A percentile compares a stretch with the other conserved stretches of the same genome.
Evolutionary conservation across 2,888 invertebrate genomes (phyloP).

Genomic region (Minunthozetes semirufus): DNA sequence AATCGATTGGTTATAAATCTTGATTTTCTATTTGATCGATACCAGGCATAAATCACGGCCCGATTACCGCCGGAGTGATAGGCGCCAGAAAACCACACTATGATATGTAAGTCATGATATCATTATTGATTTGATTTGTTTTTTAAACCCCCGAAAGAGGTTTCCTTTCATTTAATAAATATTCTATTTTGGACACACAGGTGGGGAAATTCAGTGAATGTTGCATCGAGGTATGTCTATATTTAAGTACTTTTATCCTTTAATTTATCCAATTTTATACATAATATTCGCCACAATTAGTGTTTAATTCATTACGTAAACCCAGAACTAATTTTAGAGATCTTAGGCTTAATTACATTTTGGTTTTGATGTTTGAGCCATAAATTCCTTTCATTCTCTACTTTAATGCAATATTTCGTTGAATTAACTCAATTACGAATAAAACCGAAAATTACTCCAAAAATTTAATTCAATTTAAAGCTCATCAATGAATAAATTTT

Average conservation of each 20-base stretch:
- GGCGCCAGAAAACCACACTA: conserved; percentile 92
- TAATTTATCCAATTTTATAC: neutral
- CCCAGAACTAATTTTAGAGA: no score
- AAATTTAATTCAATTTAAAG: no score
- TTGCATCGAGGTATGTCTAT: conserved; percentile 60
- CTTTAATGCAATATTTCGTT: no score
- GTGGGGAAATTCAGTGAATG: conserved; percentile 84
- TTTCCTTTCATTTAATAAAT: neutral
- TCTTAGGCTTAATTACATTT: no score
- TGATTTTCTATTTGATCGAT: neutral
- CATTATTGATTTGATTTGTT: no score
- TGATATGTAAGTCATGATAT: conserved; percentile 66
- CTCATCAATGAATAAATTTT: no score
- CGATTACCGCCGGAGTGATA: conserved; percentile 90
- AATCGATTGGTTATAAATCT: conserved; percentile 10
- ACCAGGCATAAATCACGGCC: conserved; percentile 80
- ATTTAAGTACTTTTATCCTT: neutral
- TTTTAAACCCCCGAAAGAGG: neutral
- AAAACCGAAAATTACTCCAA: no score
- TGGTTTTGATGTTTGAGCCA: no score
- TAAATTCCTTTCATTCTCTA: no score
- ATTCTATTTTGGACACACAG: neutral
- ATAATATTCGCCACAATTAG: neutral
- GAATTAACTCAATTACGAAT: no score
- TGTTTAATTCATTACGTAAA: no score